A percentile compares a stretch with the other conserved stretches of the same genome.
Conservation (phyloP, 1,140 invertebrate genomes). For the Drosophila nikananu region DNA sequence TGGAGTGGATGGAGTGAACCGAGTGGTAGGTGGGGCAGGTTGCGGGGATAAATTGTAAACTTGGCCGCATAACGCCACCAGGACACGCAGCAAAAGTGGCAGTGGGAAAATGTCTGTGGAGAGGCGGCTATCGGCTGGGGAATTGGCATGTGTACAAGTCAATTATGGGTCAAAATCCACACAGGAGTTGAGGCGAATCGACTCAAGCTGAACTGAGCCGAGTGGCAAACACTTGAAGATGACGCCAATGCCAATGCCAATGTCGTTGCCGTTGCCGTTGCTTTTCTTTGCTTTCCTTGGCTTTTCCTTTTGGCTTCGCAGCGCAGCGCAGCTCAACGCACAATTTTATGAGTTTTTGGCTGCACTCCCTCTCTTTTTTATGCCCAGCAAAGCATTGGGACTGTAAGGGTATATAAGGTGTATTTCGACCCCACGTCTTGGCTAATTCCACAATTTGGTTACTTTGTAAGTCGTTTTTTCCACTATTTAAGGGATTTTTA, state of each 20-base stretch:
- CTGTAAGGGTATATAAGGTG: constrained; percentile 30
- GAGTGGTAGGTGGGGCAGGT: constrained; percentile 15
- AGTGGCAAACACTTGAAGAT: constrained; percentile 66
- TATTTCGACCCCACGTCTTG: constrained; percentile 7
- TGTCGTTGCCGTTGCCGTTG: neutral
- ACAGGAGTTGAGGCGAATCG: constrained; percentile 63
- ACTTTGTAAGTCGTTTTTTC: constrained; percentile 9
- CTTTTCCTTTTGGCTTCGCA: constrained; percentile 2
- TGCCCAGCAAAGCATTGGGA: constrained; percentile 17
- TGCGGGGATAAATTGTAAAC: constrained; percentile 50
- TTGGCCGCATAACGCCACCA: constrained; percentile 50
- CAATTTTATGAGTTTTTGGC: constrained; percentile 72
- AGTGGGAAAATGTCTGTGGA: neutral
- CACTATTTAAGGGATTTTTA: neutral
- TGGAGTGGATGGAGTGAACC: neutral
- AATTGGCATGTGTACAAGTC: constrained; percentile 81
- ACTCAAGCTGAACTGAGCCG: constrained; percentile 21
- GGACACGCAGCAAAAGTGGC: constrained; percentile 59
- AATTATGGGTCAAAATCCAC: constrained; percentile 82
- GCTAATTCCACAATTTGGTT: constrained; percentile 29
- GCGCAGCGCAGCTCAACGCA: constrained; percentile 34
- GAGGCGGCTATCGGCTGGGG: constrained; percentile 48
- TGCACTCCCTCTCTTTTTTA: constrained; percentile 20
- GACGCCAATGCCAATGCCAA: constrained; percentile 42
- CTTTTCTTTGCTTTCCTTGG: constrained; percentile 10